Evolutionary conservation across 2,113 vertebrate genomes (phyloP).

Genomic region (Tapirus terrestris): DNA sequence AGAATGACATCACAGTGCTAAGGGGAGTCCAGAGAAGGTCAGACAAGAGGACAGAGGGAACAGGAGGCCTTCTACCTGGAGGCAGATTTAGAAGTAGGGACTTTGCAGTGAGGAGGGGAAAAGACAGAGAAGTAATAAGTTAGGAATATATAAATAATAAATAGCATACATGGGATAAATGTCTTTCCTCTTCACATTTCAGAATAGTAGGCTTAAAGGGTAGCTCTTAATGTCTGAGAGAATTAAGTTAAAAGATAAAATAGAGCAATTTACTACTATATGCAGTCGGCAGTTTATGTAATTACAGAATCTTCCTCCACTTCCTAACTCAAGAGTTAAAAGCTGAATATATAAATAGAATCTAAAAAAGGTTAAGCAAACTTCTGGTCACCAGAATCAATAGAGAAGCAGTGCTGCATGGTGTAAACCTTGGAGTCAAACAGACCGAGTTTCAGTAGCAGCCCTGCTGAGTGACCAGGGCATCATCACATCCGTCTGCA

Average conservation of each 20-base stretch:
- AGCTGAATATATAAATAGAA: not conserved
- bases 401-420: not conserved
- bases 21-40: not conserved
- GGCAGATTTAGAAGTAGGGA: not conserved
- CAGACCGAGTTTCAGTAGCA: not conserved
- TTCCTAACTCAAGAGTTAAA: not conserved
- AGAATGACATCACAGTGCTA: not conserved
- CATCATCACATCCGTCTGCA: too few species aligned
- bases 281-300: not conserved
- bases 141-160: not conserved
- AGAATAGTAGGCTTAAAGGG: not conserved
- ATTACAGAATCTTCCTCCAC: not conserved
- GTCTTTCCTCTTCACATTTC: not conserved
- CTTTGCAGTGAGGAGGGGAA: not conserved
- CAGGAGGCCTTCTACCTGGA: not conserved
- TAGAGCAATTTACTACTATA: not conserved
- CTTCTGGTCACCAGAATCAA: not conserved
- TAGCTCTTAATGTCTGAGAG: not conserved
- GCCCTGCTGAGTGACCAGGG: not conserved
- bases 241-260: conserved; percentile 18
- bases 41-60: not conserved
- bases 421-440: not conserved
- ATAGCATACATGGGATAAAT: not conserved
- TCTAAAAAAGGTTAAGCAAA: not conserved
- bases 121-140: not conserved